Evolutionary conservation across 2,113 vertebrate genomes (phyloP).

Genomic region (Epinephelus moara): DNA sequence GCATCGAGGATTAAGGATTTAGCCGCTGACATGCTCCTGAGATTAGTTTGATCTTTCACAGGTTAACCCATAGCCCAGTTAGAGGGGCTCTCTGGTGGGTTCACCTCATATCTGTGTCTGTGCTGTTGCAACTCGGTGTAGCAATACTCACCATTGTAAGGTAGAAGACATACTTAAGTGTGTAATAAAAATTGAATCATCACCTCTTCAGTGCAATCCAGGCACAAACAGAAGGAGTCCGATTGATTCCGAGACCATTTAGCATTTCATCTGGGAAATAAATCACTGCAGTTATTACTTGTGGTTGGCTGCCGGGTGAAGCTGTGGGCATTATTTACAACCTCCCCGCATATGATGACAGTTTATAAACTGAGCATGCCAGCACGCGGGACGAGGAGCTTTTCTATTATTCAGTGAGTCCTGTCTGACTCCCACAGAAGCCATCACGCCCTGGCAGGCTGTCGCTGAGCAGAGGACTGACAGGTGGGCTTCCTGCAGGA

Average conservation of each 20-base stretch:
- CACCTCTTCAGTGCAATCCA: constrained; percentile 4
- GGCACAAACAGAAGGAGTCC: constrained; percentile 26
- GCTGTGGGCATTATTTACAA: constrained; percentile 59
- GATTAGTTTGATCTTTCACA: constrained; percentile 76
- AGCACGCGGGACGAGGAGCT: constrained; percentile 17
- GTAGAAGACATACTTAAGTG: constrained; percentile 15
- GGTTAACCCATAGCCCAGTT: constrained; percentile 43
- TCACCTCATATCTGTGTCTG: constrained; percentile 5
- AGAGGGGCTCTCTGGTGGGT: constrained; percentile 2
- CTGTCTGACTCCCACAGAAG: constrained; percentile 35
- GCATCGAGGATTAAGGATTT: constrained; percentile 72
- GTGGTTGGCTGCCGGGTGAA: constrained; percentile 41
- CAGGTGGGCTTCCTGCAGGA: constrained; percentile 52
- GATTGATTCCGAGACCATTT: constrained; percentile 44
- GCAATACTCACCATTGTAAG: constrained; percentile 3
- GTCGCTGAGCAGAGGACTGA: constrained; percentile 25
- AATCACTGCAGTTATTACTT: constrained; percentile 58
- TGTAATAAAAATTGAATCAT: constrained; percentile 37
- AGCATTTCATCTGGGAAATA: constrained; percentile 56
- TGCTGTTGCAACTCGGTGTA: constrained; percentile 9
- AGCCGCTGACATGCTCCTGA: constrained; percentile 62
- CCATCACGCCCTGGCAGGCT: constrained; percentile 19
- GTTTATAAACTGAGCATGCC: constrained; percentile 59
- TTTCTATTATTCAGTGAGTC: constrained; percentile 56
- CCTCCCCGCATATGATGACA: constrained; percentile 48